Evolutionary conservation across 1,140 invertebrate genomes (phyloP), one percentile per base, ranked within the genome.

Genomic region (Drosophila azteca): DNA sequence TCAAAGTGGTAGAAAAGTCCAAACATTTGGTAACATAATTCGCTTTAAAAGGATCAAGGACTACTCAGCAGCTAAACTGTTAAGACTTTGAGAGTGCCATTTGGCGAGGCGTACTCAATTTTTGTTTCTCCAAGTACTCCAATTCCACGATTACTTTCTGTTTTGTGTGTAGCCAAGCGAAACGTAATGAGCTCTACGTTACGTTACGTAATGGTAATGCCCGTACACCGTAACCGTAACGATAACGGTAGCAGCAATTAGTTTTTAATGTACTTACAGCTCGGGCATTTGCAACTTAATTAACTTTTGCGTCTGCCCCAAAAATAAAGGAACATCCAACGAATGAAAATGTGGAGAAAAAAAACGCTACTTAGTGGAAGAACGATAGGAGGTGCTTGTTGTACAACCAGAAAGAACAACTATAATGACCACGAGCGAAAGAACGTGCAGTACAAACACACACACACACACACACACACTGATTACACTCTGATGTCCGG

Each of bases 271-370:
- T 68, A 73, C 58, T 72, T 67, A 71, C 74, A 69, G 57, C 70
- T 59, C 35, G 35, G 60, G 83, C 83, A 82, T 82, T 87, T 79
- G 83, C 82, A 85, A 81, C 82, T 85, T 80, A 85, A 85, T 85
- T 85, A 85, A 71, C 53, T 77, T 74, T 77, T 45, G 45, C 31
- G 45, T 64, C 24, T 26, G 24, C 24, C 24, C 52, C 51, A 62
- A 78, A 71, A 70, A 39, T 20, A 5, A 24, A 24, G 50, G 43
- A 45, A n/a, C 46, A 46, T 39, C 44, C 29, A 22, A 20, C 13
- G 53, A 48, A 50, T 29, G n/a, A 46, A 45, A 61, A 44, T 35
- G 17, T 55, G 15, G 3, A 45, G 60, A 29, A 45, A 54, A 31
- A 50, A 39, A 11, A 5, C n/a, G 31, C 13, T 57, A 46, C 15